Percentiles rank a stretch among this genome's conserved stretches.
phyloP scores from a whole-genome alignment of 1,140 invertebrate genomes.

The Drosophila neocordata region DNA sequence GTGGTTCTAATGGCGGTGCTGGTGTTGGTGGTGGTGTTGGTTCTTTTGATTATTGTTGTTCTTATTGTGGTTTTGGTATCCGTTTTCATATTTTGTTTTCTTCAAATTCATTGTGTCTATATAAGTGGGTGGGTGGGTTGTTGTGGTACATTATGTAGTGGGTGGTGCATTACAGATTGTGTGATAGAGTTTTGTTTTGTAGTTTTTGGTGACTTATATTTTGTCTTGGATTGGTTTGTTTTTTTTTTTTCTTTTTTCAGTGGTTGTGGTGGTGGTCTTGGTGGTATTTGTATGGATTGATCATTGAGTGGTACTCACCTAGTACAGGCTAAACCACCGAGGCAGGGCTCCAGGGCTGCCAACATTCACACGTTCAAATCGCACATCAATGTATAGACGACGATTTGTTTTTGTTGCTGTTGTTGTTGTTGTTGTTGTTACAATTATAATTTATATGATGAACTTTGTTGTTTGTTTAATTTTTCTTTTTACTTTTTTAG shows the following conservation, averaged over 20 bases:
- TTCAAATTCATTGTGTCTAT: constrained; percentile 20
- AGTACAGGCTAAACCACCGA: constrained; percentile 83
- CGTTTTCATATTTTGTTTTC: constrained; percentile 68
- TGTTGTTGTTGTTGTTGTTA: too few relatives aligned
- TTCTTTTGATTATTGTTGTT: constrained; percentile 25
- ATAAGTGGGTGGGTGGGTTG: background rate
- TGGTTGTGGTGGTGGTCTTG: constrained; percentile 22
- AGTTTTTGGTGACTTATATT: background rate
- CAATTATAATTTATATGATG: too few relatives aligned
- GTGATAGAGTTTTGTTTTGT: background rate
- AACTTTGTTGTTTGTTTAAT: too few relatives aligned
- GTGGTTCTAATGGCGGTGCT: constrained; percentile 2
- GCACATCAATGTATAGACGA: constrained; percentile 75
- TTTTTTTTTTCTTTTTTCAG: too few relatives aligned
- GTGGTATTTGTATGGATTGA: background rate
- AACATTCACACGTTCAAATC: constrained; percentile 82
- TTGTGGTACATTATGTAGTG: background rate
- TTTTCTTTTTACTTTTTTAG: constrained; percentile 9
- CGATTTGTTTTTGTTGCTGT: constrained; percentile 52
- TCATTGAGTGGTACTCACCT: constrained; percentile 66
- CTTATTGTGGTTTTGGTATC: constrained; percentile 33
- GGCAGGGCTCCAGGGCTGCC: constrained; percentile 83
- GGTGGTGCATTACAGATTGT: constrained; percentile 37
- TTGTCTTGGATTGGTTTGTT: constrained; percentile 1
- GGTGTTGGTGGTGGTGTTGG: constrained; percentile 20